Conservation (phyloP, 2,113 vertebrate genomes). For the Paracyprichromis sp. region DNA sequence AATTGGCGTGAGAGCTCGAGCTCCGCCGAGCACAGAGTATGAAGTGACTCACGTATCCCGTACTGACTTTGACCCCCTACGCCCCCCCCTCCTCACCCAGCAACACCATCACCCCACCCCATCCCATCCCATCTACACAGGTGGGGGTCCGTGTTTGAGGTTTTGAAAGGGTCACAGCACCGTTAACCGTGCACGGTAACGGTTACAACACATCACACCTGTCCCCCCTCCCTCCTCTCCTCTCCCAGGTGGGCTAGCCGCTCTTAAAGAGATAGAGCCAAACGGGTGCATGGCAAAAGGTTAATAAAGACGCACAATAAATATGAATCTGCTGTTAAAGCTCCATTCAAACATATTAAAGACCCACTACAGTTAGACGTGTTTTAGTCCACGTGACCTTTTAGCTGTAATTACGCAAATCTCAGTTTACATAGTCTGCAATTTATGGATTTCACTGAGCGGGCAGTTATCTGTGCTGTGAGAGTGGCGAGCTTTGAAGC, state of each 20-base stretch:
- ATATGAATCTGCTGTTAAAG: not conserved
- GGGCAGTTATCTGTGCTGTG: not conserved
- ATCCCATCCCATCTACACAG: not conserved
- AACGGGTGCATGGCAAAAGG: not conserved
- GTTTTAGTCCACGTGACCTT: not conserved
- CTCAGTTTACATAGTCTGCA: not conserved
- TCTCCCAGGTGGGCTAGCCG: conserved; percentile 35
- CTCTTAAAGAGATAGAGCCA: conserved; percentile 52
- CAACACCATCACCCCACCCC: not conserved
- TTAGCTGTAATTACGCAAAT: not conserved
- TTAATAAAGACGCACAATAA: not conserved
- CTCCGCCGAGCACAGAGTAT: conserved; percentile 25
- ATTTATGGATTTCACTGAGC: not conserved
- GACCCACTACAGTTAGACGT: not conserved
- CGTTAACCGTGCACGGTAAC: not conserved
- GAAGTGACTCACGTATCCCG: conserved; percentile 7
- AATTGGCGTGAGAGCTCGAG: conserved; percentile 63
- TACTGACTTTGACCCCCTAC: not conserved
- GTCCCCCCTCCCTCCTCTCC: not conserved
- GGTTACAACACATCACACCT: conserved; percentile 35
- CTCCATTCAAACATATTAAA: not conserved
- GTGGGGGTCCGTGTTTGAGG: not conserved
- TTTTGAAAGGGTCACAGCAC: not conserved
- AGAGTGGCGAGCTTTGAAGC: not conserved
- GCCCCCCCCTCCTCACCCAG: not conserved